Conservation (phyloP, 2,113 vertebrate genomes). For the Dolichallabes microphthalmus region DNA sequence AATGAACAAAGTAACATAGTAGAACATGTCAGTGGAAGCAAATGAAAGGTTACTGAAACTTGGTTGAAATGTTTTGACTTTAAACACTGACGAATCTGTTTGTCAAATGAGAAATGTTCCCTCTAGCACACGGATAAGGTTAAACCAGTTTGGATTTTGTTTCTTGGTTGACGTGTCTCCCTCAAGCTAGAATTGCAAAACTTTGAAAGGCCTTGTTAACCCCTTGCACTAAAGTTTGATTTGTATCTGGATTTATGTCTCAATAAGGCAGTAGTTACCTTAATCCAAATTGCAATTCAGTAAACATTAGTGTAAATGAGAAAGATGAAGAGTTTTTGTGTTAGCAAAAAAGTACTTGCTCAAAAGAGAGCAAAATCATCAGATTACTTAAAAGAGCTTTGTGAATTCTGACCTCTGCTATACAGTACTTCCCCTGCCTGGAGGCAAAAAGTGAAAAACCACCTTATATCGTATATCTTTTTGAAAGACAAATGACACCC, state of each 20-base stretch:
- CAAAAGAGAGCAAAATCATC: not conserved
- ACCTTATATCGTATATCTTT: not conserved
- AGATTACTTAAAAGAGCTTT: not conserved
- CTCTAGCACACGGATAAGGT: not conserved
- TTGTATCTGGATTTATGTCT: not conserved
- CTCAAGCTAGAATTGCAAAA: not conserved
- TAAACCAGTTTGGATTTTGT: slow-evolving; percentile 2
- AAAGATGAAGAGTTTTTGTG: not conserved
- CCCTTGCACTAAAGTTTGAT: not conserved
- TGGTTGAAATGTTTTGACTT: not conserved
- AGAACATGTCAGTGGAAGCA: not conserved
- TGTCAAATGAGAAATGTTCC: not conserved
- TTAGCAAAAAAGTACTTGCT: not conserved
- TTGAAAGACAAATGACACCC: not conserved
- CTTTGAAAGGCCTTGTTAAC: not conserved
- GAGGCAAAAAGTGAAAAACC: not conserved
- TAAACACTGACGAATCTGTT: slow-evolving; percentile 9
- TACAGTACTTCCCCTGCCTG: not conserved
- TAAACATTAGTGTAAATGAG: not conserved
- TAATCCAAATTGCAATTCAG: not conserved
- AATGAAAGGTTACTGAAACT: not conserved
- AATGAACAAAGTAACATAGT: not conserved
- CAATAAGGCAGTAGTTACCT: no score
- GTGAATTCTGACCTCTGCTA: slow-evolving; percentile 5
- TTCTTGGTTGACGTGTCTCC: not conserved